Evolutionary conservation across 1,140 invertebrate species (phyloP).

Genomic region (Pissodes strobi): DNA sequence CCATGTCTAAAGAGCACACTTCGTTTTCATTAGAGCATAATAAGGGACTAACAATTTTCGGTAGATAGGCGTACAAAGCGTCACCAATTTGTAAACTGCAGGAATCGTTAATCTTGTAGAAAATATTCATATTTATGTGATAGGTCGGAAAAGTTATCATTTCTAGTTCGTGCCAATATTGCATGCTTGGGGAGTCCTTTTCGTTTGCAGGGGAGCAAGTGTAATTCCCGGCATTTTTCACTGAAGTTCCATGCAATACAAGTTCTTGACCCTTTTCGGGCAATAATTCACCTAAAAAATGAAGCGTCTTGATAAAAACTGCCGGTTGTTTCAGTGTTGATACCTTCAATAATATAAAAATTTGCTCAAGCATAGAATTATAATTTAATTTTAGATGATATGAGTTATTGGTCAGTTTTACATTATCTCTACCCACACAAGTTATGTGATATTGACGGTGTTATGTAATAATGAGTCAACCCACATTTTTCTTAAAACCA

Average conservation of each 20-base stretch:
- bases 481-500: too few species aligned
- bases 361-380: too few species aligned
- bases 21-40: slow-evolving; percentile 37
- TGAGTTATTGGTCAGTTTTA: too few species aligned
- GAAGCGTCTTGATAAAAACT: too few species aligned
- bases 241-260: slow-evolving; percentile 41
- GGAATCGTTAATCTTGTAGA: slow-evolving; percentile 41
- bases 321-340: too few species aligned
- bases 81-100: slow-evolving; percentile 38
- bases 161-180: slow-evolving; percentile 40
- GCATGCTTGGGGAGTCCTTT: slow-evolving; percentile 20
- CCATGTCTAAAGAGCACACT: slow-evolving; percentile 41
- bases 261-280: slow-evolving; percentile 33
- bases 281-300: slow-evolving; percentile 17
- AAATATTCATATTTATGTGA: slow-evolving; percentile 35
- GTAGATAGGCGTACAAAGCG: slow-evolving; percentile 39
- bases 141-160: slow-evolving; percentile 44
- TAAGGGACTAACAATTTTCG: slow-evolving; percentile 38
- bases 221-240: slow-evolving; percentile 47
- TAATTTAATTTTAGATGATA: too few species aligned
- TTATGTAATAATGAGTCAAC: too few species aligned
- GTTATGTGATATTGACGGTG: too few species aligned
- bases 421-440: too few species aligned
- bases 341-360: too few species aligned
- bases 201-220: slow-evolving; percentile 38